Conservation (phyloP, 2,797 vertebrate species). For the Poeciliopsis presidionis region DNA sequence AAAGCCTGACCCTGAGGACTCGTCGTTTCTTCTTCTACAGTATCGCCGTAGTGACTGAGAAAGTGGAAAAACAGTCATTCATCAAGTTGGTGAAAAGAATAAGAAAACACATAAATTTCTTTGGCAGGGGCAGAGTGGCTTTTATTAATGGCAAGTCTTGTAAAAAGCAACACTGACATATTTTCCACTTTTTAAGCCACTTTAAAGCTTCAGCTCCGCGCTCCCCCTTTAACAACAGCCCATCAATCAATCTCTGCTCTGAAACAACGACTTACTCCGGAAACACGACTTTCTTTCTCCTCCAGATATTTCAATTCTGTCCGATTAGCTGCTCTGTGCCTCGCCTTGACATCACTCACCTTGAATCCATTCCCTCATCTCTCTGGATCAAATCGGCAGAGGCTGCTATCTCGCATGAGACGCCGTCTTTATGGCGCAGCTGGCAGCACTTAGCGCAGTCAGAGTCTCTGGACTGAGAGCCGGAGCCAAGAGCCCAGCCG, state of each 20-base stretch:
- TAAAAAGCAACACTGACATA: background rate
- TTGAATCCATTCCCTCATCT: constrained; percentile 57
- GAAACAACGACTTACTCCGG: constrained; percentile 17
- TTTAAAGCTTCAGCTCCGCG: constrained; percentile 1
- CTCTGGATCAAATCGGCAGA: constrained; percentile 32
- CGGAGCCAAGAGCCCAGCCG: background rate
- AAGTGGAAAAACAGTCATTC: constrained; percentile 3
- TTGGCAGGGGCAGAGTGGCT: background rate
- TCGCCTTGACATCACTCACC: constrained; percentile 49
- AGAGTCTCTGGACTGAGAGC: constrained; percentile 15
- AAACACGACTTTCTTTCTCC: constrained; percentile 13
- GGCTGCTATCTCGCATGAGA: constrained; percentile 33
- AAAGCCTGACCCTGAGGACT: constrained; percentile 12
- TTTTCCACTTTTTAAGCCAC: constrained; percentile 1
- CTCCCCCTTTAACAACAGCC: background rate
- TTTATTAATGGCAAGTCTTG: constrained; percentile 7
- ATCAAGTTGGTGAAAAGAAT: constrained; percentile 5
- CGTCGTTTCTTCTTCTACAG: background rate
- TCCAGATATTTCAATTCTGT: constrained; percentile 18
- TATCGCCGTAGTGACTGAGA: background rate
- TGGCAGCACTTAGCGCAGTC: constrained; percentile 54
- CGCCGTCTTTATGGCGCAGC: constrained; percentile 52
- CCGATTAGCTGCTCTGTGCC: constrained; percentile 25
- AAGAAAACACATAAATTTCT: background rate
- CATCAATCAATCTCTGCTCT: background rate